Evolutionary conservation across 2,888 invertebrate species (phyloP).

Genomic region (Timandra comae): DNA sequence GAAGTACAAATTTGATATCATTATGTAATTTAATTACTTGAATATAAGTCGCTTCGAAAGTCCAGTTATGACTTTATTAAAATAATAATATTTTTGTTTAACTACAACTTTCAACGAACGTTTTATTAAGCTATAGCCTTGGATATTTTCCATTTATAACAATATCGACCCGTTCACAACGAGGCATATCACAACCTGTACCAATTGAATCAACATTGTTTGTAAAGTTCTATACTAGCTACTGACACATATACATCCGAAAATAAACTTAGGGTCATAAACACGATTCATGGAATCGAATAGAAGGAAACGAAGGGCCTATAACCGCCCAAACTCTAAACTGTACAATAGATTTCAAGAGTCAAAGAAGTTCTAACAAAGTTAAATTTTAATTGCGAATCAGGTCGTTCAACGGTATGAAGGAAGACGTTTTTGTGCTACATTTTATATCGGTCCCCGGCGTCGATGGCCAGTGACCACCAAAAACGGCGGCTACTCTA

Average conservation of each 20-base stretch:
- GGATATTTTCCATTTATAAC: constrained; percentile 75
- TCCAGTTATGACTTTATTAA: constrained; percentile 67
- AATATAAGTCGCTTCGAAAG: constrained; percentile 67
- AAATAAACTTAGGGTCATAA: constrained; percentile 73
- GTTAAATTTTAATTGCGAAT: constrained; percentile 65
- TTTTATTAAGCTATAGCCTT: constrained; percentile 74
- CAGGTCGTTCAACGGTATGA: constrained; percentile 71
- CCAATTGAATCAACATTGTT: constrained; percentile 77
- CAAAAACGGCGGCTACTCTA: constrained; percentile 51
- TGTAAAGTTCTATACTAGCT: constrained; percentile 76
- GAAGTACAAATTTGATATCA: constrained; percentile 63
- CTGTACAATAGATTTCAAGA: constrained; percentile 71
- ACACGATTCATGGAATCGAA: constrained; percentile 76
- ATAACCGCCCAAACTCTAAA: constrained; percentile 66
- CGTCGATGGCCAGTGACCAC: constrained; percentile 40
- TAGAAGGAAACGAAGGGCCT: constrained; percentile 68
- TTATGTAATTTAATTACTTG: constrained; percentile 57
- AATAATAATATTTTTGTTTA: constrained; percentile 64
- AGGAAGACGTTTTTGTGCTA: constrained; percentile 77
- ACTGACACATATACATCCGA: constrained; percentile 72
- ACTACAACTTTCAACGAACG: constrained; percentile 73
- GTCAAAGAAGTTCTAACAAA: constrained; percentile 69
- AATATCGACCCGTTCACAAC: constrained; percentile 76
- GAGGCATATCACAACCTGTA: constrained; percentile 77
- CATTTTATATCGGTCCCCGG: constrained; percentile 43